These are phyloP conservation scores for Cassiopea xamachana DNA, from an alignment of 30 jellyfish, hydroid and myxozoan species.

Conservation along the genomic window DNA sequence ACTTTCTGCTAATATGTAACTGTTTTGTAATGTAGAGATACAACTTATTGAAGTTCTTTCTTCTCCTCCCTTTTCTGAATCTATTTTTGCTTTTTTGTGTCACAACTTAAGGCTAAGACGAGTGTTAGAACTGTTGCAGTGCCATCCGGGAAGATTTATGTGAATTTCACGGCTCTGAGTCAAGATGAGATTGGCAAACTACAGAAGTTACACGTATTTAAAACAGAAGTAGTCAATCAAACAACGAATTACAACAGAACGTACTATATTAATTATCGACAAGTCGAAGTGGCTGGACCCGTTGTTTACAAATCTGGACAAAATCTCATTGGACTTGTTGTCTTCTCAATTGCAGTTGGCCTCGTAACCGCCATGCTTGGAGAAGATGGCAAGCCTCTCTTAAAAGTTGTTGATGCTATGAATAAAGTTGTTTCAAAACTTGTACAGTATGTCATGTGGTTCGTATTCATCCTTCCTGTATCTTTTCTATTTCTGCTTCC, in stretches of 20 bases:
- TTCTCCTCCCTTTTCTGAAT: not conserved
- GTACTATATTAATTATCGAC: conserved; percentile 16
- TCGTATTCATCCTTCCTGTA: not conserved
- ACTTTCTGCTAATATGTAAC: not conserved
- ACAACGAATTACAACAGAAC: conserved; percentile 39
- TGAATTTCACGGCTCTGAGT: conserved; percentile 14
- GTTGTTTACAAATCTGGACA: conserved; percentile 60
- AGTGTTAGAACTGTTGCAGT: conserved; percentile 18
- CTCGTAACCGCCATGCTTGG: conserved; percentile 75
- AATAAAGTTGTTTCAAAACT: conserved; percentile 63
- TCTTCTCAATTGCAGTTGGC: conserved; percentile 79
- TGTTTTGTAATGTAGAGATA: not conserved
- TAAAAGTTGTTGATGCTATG: conserved; percentile 43
- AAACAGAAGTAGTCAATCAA: conserved; percentile 8
- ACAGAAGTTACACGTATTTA: conserved; percentile 21
- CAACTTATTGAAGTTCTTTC: not conserved
- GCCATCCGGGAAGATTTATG: conserved; percentile 8
- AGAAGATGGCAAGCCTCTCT: conserved; percentile 42
- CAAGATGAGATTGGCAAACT: conserved; percentile 13
- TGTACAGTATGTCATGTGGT: conserved; percentile 84
- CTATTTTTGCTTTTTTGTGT: not conserved
- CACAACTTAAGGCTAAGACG: conserved; percentile 47
- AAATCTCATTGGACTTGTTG: conserved; percentile 76
- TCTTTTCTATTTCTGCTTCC: no score
- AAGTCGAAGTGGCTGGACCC: conserved; percentile 62